Conservation (phyloP, 1,140 invertebrate genomes). For the Plectrocnemia conspersa region DNA sequence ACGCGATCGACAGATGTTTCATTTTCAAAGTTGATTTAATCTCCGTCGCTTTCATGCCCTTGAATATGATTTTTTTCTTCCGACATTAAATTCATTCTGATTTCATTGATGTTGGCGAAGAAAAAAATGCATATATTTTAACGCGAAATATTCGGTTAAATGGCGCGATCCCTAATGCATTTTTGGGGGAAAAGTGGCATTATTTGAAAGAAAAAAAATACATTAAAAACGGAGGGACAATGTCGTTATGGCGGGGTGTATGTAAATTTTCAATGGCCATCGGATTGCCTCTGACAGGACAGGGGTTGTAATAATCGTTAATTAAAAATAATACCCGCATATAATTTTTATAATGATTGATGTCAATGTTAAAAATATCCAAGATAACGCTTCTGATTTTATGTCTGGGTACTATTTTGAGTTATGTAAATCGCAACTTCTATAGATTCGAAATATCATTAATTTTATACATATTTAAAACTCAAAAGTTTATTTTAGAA, state of each 20-base stretch:
- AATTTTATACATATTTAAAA: too few species aligned
- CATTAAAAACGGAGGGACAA: slow-evolving; percentile 30
- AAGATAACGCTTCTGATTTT: too few species aligned
- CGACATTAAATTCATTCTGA: slow-evolving; percentile 14
- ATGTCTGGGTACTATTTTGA: too few species aligned
- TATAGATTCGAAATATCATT: too few species aligned
- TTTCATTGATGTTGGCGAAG: neutral
- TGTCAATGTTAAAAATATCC: too few species aligned
- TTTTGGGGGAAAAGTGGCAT: slow-evolving; percentile 28
- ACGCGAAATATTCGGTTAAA: slow-evolving; percentile 22
- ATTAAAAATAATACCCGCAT: neutral
- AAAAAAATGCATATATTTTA: slow-evolving; percentile 26
- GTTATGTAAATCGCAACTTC: too few species aligned
- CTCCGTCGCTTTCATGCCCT: slow-evolving; percentile 15
- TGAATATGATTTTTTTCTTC: slow-evolving; percentile 12
- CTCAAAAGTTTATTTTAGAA: too few species aligned
- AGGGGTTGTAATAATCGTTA: slow-evolving; percentile 1
- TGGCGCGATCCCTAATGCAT: slow-evolving; percentile 25
- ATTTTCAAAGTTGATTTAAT: slow-evolving; percentile 23
- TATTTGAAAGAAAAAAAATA: slow-evolving; percentile 30
- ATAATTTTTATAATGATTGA: too few species aligned
- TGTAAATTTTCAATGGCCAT: slow-evolving; percentile 31
- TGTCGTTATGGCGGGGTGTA: slow-evolving; percentile 16
- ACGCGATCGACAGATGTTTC: slow-evolving; percentile 22
- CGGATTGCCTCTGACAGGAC: slow-evolving; percentile 13